Evolutionary conservation across 1,140 invertebrate genomes (phyloP), one percentile per base, ranked within the genome.

Genomic region (Copidosoma floridanum): DNA sequence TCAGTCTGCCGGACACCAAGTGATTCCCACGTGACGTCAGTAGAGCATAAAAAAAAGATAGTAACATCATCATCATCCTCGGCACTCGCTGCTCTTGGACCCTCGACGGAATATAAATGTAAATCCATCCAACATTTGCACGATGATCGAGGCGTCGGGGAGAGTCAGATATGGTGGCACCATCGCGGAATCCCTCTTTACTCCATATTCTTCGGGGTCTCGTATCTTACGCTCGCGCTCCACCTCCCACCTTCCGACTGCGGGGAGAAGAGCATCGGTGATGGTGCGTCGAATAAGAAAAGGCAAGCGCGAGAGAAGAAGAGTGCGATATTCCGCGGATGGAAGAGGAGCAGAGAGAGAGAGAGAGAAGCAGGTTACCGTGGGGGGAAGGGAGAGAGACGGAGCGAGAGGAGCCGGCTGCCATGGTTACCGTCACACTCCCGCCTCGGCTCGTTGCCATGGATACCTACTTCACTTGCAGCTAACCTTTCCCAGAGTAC

Each of bases 401-500:
- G 40, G 67, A 65, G 69, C 67, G 66, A 78, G 74, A 71, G 69
- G 73, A 67, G 75, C 74, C 65, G 70, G 78, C 77, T 81, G 77
- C 78, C 78, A 80, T 80, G 77, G 79, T 79, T 79, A 81, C 78
- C 78, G 77, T 78, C 77, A 77, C 77, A 80, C 78, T 80, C 77
- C 78, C 77, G 78, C 77, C 78, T 79, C 73, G 74, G 68, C 70
- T 74, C 73, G 78, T 81, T 79, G 71, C 78, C 69, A 81, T 79
- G 78, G 77, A 71, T 67, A 81, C 71, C 72, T 66, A 61, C 61
- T n/a, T 44, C 40, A 59, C 48, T 59, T 64, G 63, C 68, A n/a
- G 68, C 68, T 71, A 70, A 71, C 67, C 67, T 73, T 65, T 64
- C 69, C 65, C 59, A 61, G 50, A n/a, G n/a, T n/a, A n/a, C n/a